Evolutionary conservation across 2,888 invertebrate genomes (phyloP).

Genomic region (Chesias legatella): DNA sequence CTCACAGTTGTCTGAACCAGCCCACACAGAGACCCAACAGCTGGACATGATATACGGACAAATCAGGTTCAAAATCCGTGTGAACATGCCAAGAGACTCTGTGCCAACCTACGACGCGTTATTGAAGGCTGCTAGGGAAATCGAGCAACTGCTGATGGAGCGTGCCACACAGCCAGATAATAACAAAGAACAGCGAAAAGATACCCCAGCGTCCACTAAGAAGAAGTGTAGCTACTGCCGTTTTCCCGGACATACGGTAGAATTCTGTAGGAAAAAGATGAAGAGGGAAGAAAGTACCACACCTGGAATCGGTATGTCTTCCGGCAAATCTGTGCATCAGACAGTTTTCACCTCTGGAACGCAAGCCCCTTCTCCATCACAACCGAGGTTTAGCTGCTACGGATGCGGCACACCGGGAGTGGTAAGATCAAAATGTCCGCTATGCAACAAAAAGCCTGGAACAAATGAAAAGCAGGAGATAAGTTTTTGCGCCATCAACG

Average conservation of each 20-base stretch:
- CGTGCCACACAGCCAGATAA: no score
- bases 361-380: slow-evolving; percentile 22
- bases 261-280: slow-evolving; percentile 1
- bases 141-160: no score
- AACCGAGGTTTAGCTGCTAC: slow-evolving; percentile 20
- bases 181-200: no score
- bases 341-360: slow-evolving; percentile 1
- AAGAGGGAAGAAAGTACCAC: slow-evolving; percentile 1
- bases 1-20: no score
- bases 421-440: slow-evolving; percentile 15
- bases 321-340: background rate
- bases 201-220: no score
- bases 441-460: background rate
- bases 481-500: slow-evolving; percentile 14
- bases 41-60: no score
- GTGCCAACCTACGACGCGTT: no score
- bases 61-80: no score
- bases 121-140: no score
- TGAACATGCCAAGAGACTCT: no score
- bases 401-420: slow-evolving; percentile 24
- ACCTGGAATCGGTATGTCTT: background rate
- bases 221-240: slow-evolving; percentile 6
- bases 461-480: slow-evolving; percentile 5
- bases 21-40: no score
- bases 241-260: background rate